Conservation (phyloP, 2,113 vertebrate genomes). For the Rana temporaria region DNA sequence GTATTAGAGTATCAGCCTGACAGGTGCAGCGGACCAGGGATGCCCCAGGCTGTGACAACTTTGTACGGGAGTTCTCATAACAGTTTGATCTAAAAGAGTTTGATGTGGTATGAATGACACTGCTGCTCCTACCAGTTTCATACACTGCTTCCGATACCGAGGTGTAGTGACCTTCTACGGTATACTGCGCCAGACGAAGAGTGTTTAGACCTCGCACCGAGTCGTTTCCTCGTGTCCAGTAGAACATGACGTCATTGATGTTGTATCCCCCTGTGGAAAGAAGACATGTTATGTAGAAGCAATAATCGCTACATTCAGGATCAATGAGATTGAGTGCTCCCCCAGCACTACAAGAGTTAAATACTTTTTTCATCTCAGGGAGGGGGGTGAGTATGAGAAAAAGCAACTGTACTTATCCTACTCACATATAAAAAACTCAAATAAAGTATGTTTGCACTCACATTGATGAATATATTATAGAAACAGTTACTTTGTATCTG, state of each 20-base stretch:
- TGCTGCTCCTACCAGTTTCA: slow-evolving; percentile 80
- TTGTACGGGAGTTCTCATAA: not conserved
- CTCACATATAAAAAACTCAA: too few species aligned
- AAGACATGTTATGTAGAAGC: slow-evolving; percentile 42
- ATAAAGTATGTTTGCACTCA: too few species aligned
- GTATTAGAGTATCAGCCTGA: not conserved
- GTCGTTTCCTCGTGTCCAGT: slow-evolving; percentile 91
- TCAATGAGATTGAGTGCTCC: too few species aligned
- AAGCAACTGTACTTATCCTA: too few species aligned
- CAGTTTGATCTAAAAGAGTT: not conserved
- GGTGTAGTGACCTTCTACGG: slow-evolving; percentile 88
- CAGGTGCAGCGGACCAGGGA: not conserved
- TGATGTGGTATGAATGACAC: not conserved
- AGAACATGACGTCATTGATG: slow-evolving; percentile 87
- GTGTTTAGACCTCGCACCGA: slow-evolving; percentile 86
- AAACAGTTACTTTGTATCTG: too few species aligned
- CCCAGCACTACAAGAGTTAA: too few species aligned
- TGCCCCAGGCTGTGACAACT: not conserved
- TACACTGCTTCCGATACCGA: slow-evolving; percentile 88
- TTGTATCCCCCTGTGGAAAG: slow-evolving; percentile 85
- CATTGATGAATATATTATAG: too few species aligned
- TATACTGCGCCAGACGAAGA: slow-evolving; percentile 85
- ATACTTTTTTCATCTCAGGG: too few species aligned
- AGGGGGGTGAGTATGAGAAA: too few species aligned
- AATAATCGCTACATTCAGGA: not conserved